phyloP scores from a whole-genome alignment of 2,888 invertebrate genomes.

The Drosophila maculinotata region DNA sequence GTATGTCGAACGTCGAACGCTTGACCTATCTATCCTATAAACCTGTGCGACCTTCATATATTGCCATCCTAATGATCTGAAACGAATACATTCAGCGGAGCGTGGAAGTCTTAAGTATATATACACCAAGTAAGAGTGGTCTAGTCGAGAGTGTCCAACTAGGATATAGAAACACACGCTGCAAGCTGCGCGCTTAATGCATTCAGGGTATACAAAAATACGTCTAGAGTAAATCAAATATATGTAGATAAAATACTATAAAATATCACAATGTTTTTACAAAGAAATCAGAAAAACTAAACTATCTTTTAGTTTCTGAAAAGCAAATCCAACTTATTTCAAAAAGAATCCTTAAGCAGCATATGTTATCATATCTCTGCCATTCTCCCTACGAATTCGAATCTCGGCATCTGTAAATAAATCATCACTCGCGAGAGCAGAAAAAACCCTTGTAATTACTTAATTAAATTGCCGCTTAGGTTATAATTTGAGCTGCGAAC shows the following conservation, averaged over 20 bases:
- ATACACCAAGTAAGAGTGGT: too few relatives aligned
- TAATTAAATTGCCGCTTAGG: conserved; percentile 79
- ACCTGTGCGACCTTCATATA: conserved; percentile 38
- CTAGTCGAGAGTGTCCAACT: too few relatives aligned
- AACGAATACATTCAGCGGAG: conserved; percentile 7
- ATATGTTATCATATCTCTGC: conserved; percentile 1
- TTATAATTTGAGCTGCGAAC: conserved; percentile 66
- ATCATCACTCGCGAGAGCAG: conserved; percentile 55
- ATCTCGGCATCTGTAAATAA: conserved; percentile 52
- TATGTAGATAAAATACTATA: not conserved
- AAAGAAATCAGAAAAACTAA: too few relatives aligned
- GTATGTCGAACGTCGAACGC: conserved; percentile 18
- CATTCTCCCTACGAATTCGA: not conserved
- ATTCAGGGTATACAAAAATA: too few relatives aligned
- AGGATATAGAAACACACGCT: too few relatives aligned
- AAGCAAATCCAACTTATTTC: not conserved
- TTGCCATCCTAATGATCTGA: conserved; percentile 45
- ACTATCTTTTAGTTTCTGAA: not conserved
- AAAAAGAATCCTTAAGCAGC: not conserved
- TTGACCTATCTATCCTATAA: conserved; percentile 38
- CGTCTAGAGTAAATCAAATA: not conserved
- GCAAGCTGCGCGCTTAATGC: too few relatives aligned
- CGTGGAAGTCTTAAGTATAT: conserved; percentile 2
- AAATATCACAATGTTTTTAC: not conserved
- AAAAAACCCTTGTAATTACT: conserved; percentile 71